These are phyloP conservation scores for Notospermus geniculatus DNA, from an alignment of 1,140 invertebrate species.

Conservation along the genomic window DNA sequence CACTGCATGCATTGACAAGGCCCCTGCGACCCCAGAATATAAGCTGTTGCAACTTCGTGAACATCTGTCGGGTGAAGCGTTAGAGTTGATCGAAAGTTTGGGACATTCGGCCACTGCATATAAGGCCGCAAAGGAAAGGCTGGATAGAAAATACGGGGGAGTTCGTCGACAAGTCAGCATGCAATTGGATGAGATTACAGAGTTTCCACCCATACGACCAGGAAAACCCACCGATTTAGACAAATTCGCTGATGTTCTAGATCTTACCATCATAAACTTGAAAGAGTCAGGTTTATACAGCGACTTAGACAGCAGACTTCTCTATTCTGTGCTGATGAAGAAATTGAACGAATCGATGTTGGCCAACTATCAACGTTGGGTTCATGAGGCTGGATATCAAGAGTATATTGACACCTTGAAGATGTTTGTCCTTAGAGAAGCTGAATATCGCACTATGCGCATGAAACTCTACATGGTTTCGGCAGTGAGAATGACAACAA, in stretches of 20 bases:
- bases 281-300: background rate
- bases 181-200: conserved; percentile 10
- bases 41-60: conserved; percentile 8
- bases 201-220: conserved; percentile 10
- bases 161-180: conserved; percentile 5
- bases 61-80: conserved; percentile 8
- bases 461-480: background rate
- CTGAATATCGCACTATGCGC: background rate
- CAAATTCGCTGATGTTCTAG: conserved; percentile 12
- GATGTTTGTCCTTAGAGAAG: background rate
- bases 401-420: background rate
- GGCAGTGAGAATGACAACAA: background rate
- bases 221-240: background rate
- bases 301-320: background rate
- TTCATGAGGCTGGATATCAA: background rate
- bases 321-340: background rate
- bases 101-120: conserved; percentile 14
- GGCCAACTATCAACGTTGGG: conserved; percentile 2
- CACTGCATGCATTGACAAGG: no score
- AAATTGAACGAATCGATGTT: conserved; percentile 1
- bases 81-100: conserved; percentile 12
- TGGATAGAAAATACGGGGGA: conserved; percentile 17
- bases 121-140: conserved; percentile 10
- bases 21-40: conserved; percentile 15
- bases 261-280: conserved; percentile 7